Percentiles rank a stretch among this genome's conserved stretches.
phyloP scores from a whole-genome alignment of 2,113 vertebrate species.

The Butorides virescens region DNA sequence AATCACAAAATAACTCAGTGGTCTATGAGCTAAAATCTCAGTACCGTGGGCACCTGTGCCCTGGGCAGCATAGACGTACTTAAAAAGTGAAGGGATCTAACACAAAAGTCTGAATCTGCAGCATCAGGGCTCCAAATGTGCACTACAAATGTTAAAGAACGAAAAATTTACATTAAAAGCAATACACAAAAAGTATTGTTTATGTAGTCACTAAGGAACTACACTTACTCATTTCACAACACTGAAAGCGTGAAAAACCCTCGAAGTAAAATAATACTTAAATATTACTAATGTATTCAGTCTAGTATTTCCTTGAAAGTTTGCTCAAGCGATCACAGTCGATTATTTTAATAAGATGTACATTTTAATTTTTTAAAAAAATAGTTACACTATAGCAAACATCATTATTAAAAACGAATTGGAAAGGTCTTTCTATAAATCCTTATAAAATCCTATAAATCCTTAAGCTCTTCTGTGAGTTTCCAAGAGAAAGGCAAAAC shows the following conservation, averaged over 20 bases:
- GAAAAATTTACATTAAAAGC: neutral
- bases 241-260: neutral
- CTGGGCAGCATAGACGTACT: neutral
- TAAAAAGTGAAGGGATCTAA: neutral
- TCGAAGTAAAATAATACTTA: neutral
- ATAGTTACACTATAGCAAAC: neutral
- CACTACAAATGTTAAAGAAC: neutral
- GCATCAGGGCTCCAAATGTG: neutral
- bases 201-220: neutral
- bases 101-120: neutral
- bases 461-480: neutral
- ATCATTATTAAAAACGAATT: neutral
- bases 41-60: fast-evolving
- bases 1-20: neutral
- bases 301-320: neutral
- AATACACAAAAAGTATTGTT: neutral
- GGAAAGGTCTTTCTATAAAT: neutral
- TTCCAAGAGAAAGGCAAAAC: neutral
- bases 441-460: neutral
- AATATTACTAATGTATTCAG: neutral
- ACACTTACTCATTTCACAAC: neutral
- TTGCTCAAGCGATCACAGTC: neutral
- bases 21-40: neutral
- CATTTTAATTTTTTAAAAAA: neutral
- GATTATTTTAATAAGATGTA: neutral